phyloP scores from a whole-genome alignment of 2,888 invertebrate genomes.

The Invenusta paracnida region DNA sequence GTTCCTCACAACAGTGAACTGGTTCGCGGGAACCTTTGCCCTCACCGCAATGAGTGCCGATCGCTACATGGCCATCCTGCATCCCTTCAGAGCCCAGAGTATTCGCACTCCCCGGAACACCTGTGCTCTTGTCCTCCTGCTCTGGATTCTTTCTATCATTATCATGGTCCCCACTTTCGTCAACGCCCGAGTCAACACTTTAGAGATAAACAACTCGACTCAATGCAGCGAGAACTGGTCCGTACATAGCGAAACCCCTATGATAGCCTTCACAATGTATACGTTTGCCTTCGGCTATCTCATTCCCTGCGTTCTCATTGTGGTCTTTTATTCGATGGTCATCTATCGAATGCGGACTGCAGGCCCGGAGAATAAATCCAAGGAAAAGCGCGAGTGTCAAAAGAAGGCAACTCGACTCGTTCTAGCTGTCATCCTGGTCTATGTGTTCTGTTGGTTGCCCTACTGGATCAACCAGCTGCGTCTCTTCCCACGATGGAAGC shows the following conservation, averaged over 20 bases:
- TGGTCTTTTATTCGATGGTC: constrained; percentile 24
- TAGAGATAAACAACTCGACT: neutral
- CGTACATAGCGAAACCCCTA: neutral
- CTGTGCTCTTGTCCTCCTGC: neutral
- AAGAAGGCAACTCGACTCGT: constrained; percentile 24
- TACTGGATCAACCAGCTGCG: constrained; percentile 36
- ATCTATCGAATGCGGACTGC: constrained; percentile 22
- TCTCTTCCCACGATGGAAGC: neutral
- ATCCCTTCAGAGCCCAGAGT: constrained; percentile 25
- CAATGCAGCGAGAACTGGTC: constrained; percentile 6
- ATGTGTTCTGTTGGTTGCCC: constrained; percentile 37
- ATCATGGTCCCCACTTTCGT: constrained; percentile 30
- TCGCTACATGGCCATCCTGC: constrained; percentile 35
- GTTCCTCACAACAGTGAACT: constrained; percentile 36
- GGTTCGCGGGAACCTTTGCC: constrained; percentile 41
- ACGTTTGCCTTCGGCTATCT: constrained; percentile 33
- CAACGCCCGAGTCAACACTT: neutral
- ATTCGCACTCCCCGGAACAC: neutral
- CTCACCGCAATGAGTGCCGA: constrained; percentile 42
- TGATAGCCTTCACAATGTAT: neutral
- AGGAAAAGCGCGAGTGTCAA: constrained; percentile 16
- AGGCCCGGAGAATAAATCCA: constrained; percentile 11
- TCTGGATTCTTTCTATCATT: constrained; percentile 29
- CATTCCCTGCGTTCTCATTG: constrained; percentile 26
- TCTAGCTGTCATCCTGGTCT: constrained; percentile 28